phyloP scores from a whole-genome alignment of 2,888 invertebrate species.

The Nycteola revayana region DNA sequence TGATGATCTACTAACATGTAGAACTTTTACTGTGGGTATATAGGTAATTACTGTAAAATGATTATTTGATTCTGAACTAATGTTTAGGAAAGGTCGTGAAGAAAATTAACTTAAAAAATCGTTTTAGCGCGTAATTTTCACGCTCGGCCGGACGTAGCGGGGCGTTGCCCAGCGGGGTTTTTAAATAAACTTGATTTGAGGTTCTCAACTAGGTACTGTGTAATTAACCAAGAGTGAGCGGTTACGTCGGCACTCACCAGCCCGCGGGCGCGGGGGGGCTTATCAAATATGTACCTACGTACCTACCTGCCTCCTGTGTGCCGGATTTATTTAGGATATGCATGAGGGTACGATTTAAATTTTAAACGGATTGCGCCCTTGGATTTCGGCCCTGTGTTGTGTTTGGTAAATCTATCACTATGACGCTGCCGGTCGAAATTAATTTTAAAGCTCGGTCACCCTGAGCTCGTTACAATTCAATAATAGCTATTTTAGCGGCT shows the following conservation, averaged over 20 bases:
- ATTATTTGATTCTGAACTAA: not conserved
- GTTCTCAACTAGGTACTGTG: slow-evolving; percentile 58
- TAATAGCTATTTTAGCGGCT: slow-evolving; percentile 63
- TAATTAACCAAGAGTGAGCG: slow-evolving; percentile 73
- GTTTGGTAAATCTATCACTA: slow-evolving; percentile 77
- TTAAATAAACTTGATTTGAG: slow-evolving; percentile 60
- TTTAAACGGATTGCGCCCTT: slow-evolving; percentile 82
- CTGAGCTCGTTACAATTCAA: slow-evolving; percentile 54
- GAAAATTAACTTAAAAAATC: slow-evolving; percentile 15
- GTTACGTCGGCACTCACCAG: slow-evolving; percentile 37
- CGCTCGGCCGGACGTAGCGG: slow-evolving; percentile 20
- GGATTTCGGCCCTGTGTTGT: slow-evolving; percentile 71
- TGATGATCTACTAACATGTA: too few relatives aligned
- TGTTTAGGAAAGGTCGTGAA: slow-evolving; percentile 14
- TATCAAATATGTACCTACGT: slow-evolving; percentile 80
- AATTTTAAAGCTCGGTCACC: slow-evolving; percentile 51
- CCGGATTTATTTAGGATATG: slow-evolving; percentile 82
- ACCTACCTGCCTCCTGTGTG: slow-evolving; percentile 67
- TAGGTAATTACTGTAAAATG: too few relatives aligned
- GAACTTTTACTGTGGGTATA: too few relatives aligned
- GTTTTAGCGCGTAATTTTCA: slow-evolving; percentile 22
- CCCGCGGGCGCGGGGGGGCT: slow-evolving; percentile 61
- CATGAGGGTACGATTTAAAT: slow-evolving; percentile 81
- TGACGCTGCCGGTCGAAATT: slow-evolving; percentile 41
- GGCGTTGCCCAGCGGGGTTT: slow-evolving; percentile 41